A percentile compares a stretch with the other conserved stretches of the same genome.
Conservation (phyloP, 2,888 invertebrate species). For the Athetis lepigone region DNA sequence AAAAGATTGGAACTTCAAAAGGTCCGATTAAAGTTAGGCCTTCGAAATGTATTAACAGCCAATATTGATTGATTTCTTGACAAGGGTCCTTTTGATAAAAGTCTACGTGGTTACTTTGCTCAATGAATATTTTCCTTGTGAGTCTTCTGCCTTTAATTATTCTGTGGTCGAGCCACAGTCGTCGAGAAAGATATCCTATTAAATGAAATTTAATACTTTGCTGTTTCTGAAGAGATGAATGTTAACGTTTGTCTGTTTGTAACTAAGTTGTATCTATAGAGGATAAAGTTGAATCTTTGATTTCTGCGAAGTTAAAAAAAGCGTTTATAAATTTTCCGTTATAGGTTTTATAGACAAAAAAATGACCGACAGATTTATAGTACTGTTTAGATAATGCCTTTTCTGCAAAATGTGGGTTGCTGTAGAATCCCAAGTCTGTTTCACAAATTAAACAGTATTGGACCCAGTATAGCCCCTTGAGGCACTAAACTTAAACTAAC, state of each 20-base stretch:
- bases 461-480: conserved; percentile 3
- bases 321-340: too few species aligned
- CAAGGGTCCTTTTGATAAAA: background rate
- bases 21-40: too few species aligned
- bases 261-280: conserved; percentile 7
- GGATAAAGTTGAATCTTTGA: conserved; percentile 4
- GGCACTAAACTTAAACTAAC: background rate
- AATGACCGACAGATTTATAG: too few species aligned
- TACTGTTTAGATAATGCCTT: background rate
- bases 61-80: too few species aligned
- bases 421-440: background rate
- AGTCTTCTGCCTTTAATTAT: conserved; percentile 22
- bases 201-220: conserved; percentile 53
- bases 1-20: too few species aligned
- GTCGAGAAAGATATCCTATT: conserved; percentile 48
- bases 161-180: conserved; percentile 23
- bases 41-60: too few species aligned
- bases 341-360: too few species aligned
- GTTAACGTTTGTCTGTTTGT: conserved; percentile 29
- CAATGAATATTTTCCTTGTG: background rate
- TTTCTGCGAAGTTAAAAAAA: background rate
- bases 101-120: background rate
- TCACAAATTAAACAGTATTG: background rate
- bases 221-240: conserved; percentile 44
- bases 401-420: background rate